Percentiles rank a stretch among this genome's conserved stretches.
Evolutionary conservation across 1,140 invertebrate genomes (phyloP).

Genomic region (Microplitis mediator): DNA sequence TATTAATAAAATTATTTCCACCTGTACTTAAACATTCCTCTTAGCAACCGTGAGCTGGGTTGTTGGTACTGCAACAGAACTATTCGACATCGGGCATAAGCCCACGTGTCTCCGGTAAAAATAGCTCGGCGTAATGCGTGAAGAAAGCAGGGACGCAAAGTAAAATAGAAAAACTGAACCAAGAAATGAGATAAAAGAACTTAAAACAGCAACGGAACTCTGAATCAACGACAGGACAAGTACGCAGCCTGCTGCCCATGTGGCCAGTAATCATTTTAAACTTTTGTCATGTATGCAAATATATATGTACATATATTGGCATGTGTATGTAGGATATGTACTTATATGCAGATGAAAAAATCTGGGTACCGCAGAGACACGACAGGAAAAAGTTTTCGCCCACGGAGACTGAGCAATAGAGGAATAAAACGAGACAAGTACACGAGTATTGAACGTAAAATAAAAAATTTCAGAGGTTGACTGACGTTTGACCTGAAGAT

Average conservation of each 20-base stretch:
- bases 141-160: constrained; percentile 7
- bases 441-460: not conserved
- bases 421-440: not conserved
- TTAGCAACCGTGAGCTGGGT: not conserved
- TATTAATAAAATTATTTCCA: no score
- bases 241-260: not conserved
- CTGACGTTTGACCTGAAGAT: not conserved
- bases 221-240: not conserved
- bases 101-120: constrained; percentile 19
- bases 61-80: not conserved
- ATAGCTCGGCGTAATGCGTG: not conserved
- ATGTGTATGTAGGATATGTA: not conserved
- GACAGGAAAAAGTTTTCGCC: constrained; percentile 5
- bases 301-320: no score
- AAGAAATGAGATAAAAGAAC: not conserved
- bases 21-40: no score
- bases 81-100: not conserved
- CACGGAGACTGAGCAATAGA: not conserved
- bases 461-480: not conserved
- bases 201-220: no score
- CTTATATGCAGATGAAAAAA: not conserved
- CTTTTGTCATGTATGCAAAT: not conserved
- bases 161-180: not conserved
- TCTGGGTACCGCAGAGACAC: not conserved
- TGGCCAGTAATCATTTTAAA: constrained; percentile 5